phyloP scores from a whole-genome alignment of 2,113 vertebrate genomes.

The Spea multiplicata region DNA sequence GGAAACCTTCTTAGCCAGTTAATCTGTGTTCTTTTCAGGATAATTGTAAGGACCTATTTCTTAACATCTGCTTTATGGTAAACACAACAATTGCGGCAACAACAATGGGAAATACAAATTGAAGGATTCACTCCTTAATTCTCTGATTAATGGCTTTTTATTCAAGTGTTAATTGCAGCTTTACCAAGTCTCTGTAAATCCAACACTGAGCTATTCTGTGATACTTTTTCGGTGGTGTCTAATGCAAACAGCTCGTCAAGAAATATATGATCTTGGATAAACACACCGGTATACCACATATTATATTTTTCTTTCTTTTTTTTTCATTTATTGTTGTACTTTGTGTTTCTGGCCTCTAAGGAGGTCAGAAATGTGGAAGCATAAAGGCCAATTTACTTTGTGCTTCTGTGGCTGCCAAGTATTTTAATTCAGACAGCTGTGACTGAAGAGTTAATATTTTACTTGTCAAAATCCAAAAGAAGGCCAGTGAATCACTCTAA shows the following conservation, averaged over 20 bases:
- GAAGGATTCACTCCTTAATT: slow-evolving; percentile 63
- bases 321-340: slow-evolving; percentile 73
- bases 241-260: slow-evolving; percentile 61
- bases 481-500: slow-evolving; percentile 99
- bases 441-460: slow-evolving; percentile 99
- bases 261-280: slow-evolving; percentile 71
- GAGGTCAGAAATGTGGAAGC: slow-evolving; percentile 99
- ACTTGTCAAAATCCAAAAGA: slow-evolving; percentile 99
- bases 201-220: slow-evolving; percentile 59
- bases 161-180: slow-evolving; percentile 54
- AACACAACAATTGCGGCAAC: slow-evolving; percentile 70
- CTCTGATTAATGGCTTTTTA: slow-evolving; percentile 60
- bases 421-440: slow-evolving; percentile 99
- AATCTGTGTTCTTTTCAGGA: slow-evolving; percentile 48
- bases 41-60: slow-evolving; percentile 52
- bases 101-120: slow-evolving; percentile 53
- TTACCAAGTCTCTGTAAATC: slow-evolving; percentile 57
- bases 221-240: slow-evolving; percentile 61
- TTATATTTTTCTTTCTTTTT: slow-evolving; percentile 69
- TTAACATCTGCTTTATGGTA: slow-evolving; percentile 73
- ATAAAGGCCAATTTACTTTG: slow-evolving; percentile 99
- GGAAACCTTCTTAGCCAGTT: slow-evolving; percentile 49
- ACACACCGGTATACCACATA: slow-evolving; percentile 68
- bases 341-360: slow-evolving; percentile 83
- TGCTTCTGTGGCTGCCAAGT: slow-evolving; percentile 98